phyloP scores from a whole-genome alignment of 2,797 vertebrate genomes.

The Clarias platycephalus region DNA sequence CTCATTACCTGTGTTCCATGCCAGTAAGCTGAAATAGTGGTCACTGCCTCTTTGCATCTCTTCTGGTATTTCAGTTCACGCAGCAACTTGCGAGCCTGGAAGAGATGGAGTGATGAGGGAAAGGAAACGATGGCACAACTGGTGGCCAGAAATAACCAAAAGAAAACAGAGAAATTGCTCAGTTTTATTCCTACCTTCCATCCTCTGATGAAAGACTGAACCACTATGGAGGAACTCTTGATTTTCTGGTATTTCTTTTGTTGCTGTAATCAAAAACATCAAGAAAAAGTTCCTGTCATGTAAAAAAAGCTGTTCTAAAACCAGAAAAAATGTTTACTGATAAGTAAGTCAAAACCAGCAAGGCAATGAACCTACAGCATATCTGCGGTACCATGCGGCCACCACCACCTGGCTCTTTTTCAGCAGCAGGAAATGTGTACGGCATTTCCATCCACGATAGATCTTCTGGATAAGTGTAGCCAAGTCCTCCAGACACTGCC shows the following conservation, averaged over 20 bases:
- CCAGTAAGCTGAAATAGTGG: slow-evolving; percentile 92
- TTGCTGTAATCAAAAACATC: slow-evolving; percentile 78
- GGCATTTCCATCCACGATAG: slow-evolving; percentile 94
- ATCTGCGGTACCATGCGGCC: slow-evolving; percentile 90
- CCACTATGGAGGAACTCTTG: slow-evolving; percentile 83
- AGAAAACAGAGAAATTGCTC: neutral
- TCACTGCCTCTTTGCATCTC: slow-evolving; percentile 87
- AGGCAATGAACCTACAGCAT: slow-evolving; percentile 75
- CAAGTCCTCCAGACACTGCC: slow-evolving; percentile 86
- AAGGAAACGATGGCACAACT: slow-evolving; percentile 5
- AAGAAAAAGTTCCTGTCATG: neutral
- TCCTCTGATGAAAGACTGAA: slow-evolving; percentile 93
- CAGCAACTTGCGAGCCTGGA: slow-evolving; percentile 88
- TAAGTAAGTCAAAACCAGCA: neutral
- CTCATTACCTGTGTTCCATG: slow-evolving; percentile 89
- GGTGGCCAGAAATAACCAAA: neutral
- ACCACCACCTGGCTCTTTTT: slow-evolving; percentile 91
- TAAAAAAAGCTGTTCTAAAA: neutral
- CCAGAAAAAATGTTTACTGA: neutral
- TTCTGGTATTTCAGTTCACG: slow-evolving; percentile 92
- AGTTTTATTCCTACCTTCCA: slow-evolving; percentile 86
- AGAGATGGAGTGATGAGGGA: slow-evolving; percentile 9
- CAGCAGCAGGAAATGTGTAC: slow-evolving; percentile 86
- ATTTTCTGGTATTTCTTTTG: slow-evolving; percentile 87
- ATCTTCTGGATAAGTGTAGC: slow-evolving; percentile 95